Base-by-base conservation (phyloP, 2,888 invertebrate genomes). In the Rhagonycha lutea region DNA sequence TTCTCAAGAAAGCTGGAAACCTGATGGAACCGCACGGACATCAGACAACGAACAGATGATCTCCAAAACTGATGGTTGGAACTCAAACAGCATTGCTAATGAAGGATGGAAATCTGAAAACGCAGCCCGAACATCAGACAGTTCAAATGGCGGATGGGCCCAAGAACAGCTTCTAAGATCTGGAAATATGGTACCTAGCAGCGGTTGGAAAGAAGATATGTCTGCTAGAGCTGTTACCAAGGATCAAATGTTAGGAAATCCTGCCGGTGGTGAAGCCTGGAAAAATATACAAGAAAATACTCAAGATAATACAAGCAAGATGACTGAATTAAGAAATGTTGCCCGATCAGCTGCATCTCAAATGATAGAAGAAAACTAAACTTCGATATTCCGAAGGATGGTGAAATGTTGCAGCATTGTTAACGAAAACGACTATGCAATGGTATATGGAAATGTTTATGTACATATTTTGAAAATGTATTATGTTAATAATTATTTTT, bases 401-500 rank as follows among this genome's bases (percentile, higher is more conserved):
- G 12, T 65, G 24, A 65, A 2, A n/a, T 24, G 7, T 65, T 18
- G 26, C 5, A 24, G 4, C 11, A 0, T 10, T 12, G 7, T 65
- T 24, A n/a, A 24, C 2, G 63, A 12, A 65, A 24, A 26, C 14
- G 5, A 62, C 28, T 29, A 62, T 47, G 68, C 32, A 63, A 47
- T 65, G 29, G n/a, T 11, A 28, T 63, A 61, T n/a, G 26, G 61
- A 68, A 65, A 23, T 72, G 75, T 24, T 75, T 65, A 2, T 47
- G 47, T 47, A 47, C 7, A 47, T 47, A 47, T 47, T 47, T 47
- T 47, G 7, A 47, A 47, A 47, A n/a, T 23, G 63, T 72, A 69
- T 29, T 70, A 61, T 70, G n/a, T 71, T 71, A 69, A 63, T 61
- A 65, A 61, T 71, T 47, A 80, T 80, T 80, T 80, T 61, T 78